Base-by-base conservation (phyloP, 2,797 vertebrate genomes). In the Streptopelia turtur region DNA sequence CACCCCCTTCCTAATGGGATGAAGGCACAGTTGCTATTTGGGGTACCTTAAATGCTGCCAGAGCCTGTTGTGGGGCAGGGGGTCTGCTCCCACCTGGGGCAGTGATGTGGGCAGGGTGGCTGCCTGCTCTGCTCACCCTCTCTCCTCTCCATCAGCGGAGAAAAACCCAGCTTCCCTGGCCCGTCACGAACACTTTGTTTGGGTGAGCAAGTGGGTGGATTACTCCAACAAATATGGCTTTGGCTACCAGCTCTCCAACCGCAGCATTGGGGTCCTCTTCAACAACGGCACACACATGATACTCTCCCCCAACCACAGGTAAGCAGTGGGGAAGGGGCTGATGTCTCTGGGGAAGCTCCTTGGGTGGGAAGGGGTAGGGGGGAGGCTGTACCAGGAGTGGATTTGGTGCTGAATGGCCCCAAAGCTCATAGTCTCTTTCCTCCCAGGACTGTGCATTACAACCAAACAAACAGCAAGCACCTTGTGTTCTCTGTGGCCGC, bases 131-230 rank as follows among this genome's bases (percentile, higher is more conserved):
- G 41, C 69, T 93, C 65, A 82, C 35, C 15, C 59, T 6, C 55
- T 71, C 91, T 74, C 30, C 50, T 80, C 59, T 91, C 41, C 39
- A 60, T 52, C 97, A 99, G 99, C 98, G n/a, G 98, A 98, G 68
- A 98, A 98, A 96, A 99, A 99, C 92, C 99, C 99, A 0, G 98
- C 98, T 57, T 99, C 99, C 53, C 95, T 99, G 91, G 98, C 98
- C 65, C 98, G 98, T 82, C 98, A 99, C 0, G 98, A 99, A 94
- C 98, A 98, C 71, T 99, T 99, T 87, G 97, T 99, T 60, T 99
- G 99, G 99, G 99, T 99, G 94, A 99, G 99, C 84, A 99, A 99
- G 97, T 99, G 99, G 99, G 99, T 99, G 4, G 99, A 99, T 96
- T 99, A 99, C 95, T 99, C 99, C 53, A 99, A 99, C 98, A 99